Evolutionary conservation across 1,140 invertebrate genomes (phyloP).

Genomic region (Diabrotica virgifera): DNA sequence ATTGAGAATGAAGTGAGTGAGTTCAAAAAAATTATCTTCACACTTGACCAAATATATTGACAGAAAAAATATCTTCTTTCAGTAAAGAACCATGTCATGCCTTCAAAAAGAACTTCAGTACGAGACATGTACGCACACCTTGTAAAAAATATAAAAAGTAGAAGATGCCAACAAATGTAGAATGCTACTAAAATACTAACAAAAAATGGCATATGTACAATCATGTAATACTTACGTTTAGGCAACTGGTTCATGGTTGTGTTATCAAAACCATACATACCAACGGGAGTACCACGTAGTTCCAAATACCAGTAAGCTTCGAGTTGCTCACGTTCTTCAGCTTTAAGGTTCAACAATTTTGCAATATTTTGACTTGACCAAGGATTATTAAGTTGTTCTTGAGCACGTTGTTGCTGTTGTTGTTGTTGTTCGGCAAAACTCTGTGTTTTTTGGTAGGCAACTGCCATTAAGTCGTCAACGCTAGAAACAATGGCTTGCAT

Average conservation of each 20-base stretch:
- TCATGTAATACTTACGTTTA: conserved; percentile 16
- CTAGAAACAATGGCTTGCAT: conserved; percentile 52
- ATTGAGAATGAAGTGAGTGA: too few species aligned
- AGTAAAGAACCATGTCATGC: too few species aligned
- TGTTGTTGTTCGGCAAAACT: conserved; percentile 23
- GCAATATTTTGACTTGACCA: conserved; percentile 54
- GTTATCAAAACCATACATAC: conserved; percentile 53
- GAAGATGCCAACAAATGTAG: too few species aligned
- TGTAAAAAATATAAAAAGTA: too few species aligned
- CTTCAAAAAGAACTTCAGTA: too few species aligned
- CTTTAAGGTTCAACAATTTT: conserved; percentile 56
- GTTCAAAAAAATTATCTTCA: too few species aligned
- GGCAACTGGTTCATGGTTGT: conserved; percentile 49
- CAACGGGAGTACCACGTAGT: conserved; percentile 23
- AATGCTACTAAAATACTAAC: too few species aligned
- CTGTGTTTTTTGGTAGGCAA: conserved; percentile 39
- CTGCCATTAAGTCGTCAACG: conserved; percentile 50
- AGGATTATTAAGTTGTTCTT: conserved; percentile 33
- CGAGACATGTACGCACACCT: too few species aligned
- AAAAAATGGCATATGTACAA: too few species aligned
- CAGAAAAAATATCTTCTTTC: too few species aligned
- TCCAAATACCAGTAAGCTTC: conserved; percentile 53
- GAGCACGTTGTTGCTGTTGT: conserved; percentile 29
- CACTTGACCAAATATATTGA: too few species aligned
- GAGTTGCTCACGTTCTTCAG: conserved; percentile 52